Conservation (phyloP, 35 echinoderm and acorn worm genomes). For the Hemicentrotus pulcherrimus region DNA sequence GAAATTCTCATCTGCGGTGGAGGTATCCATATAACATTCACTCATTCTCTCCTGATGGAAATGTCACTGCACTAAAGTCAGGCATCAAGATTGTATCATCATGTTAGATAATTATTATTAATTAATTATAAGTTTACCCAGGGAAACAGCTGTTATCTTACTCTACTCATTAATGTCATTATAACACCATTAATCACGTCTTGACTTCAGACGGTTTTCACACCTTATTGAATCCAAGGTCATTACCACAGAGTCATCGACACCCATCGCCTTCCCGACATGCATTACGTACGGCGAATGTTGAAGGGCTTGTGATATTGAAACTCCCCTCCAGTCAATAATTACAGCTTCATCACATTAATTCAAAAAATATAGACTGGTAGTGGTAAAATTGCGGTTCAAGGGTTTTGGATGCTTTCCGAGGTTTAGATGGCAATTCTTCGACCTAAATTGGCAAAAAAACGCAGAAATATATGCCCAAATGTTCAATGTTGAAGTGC, state of each 20-base stretch:
- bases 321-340: background rate
- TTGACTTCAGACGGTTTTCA: background rate
- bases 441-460: too few species aligned
- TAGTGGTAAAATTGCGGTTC: too few species aligned
- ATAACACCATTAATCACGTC: background rate
- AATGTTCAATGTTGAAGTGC: too few species aligned
- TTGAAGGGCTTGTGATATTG: background rate
- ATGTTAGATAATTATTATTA: background rate
- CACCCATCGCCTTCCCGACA: background rate
- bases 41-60: too few species aligned
- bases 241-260: background rate
- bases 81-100: background rate
- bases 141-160: background rate
- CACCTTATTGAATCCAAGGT: background rate
- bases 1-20: too few species aligned
- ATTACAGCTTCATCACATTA: background rate
- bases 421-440: too few species aligned
- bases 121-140: background rate
- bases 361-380: too few species aligned
- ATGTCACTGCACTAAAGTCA: background rate
- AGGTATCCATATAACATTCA: too few species aligned
- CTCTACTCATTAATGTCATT: background rate
- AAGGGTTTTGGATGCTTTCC: too few species aligned
- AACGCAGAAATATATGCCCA: too few species aligned
- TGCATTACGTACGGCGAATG: background rate